phyloP scores from a whole-genome alignment of 2,888 invertebrate species.

The Anodontia alba region DNA sequence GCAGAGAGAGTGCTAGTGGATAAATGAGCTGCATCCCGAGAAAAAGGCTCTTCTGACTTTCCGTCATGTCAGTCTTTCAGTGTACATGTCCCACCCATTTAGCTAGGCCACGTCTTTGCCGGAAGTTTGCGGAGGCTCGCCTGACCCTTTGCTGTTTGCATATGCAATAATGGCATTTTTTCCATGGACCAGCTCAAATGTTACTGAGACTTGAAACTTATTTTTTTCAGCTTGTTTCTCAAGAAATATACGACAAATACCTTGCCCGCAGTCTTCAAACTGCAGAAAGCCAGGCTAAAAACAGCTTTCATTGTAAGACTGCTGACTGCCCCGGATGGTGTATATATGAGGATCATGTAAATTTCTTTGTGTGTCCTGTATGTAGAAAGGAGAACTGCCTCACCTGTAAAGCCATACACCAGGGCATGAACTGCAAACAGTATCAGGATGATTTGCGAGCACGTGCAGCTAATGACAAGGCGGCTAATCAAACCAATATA shows the following conservation, averaged over 20 bases:
- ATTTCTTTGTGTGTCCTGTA: slow-evolving; percentile 93
- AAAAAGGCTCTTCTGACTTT: too few species aligned
- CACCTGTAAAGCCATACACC: slow-evolving; percentile 90
- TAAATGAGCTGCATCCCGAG: too few species aligned
- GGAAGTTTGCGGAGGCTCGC: too few species aligned
- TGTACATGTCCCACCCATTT: too few species aligned
- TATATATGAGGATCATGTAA: slow-evolving; percentile 94
- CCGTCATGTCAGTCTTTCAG: too few species aligned
- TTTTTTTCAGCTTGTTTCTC: slow-evolving; percentile 68
- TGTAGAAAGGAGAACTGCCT: slow-evolving; percentile 93
- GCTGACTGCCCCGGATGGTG: slow-evolving; percentile 96
- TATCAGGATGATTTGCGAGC: slow-evolving; percentile 89
- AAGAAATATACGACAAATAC: slow-evolving; percentile 90
- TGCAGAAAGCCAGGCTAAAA: slow-evolving; percentile 92
- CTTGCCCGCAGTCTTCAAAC: slow-evolving; percentile 91
- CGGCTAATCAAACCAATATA: slow-evolving; percentile 90
- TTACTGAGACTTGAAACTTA: too few species aligned
- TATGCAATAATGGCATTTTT: too few species aligned
- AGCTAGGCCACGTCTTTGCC: too few species aligned
- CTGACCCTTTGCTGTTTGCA: too few species aligned
- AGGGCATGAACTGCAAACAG: slow-evolving; percentile 90
- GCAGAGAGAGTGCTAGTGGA: too few species aligned
- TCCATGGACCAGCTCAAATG: too few species aligned
- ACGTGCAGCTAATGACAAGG: slow-evolving; percentile 88
- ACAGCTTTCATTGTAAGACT: slow-evolving; percentile 95